These are phyloP conservation scores for Umimayanthus chanpuru DNA, from an alignment of 92 coral and sea anemone species.

Conservation along the genomic window DNA sequence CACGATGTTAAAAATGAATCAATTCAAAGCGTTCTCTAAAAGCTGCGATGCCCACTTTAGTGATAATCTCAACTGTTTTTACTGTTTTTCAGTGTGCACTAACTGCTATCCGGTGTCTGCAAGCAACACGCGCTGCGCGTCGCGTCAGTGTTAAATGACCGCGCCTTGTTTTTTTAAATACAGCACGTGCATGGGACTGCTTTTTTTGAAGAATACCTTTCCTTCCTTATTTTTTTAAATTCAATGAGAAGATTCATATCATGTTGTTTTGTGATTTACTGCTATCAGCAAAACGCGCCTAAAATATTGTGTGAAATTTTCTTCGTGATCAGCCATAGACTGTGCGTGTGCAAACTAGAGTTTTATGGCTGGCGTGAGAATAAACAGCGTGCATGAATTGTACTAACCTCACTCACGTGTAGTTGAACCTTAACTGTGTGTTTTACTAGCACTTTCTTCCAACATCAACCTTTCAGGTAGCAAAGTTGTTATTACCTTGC, in stretches of 20 bases:
- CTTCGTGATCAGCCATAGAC: neutral
- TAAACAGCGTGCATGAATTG: neutral
- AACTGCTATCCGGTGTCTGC: neutral
- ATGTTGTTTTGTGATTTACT: neutral
- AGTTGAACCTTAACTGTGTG: no score
- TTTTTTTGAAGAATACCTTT: neutral
- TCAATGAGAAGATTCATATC: neutral
- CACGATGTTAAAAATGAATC: no score
- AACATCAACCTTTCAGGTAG: neutral
- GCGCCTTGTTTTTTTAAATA: neutral
- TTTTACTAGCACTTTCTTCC: neutral
- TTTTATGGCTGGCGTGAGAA: neutral
- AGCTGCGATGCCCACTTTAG: neutral
- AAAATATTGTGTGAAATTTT: neutral
- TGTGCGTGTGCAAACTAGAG: neutral
- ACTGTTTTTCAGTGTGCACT: neutral
- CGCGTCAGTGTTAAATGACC: no score
- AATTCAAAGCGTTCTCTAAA: neutral
- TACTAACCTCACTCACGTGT: neutral
- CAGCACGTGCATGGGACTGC: neutral
- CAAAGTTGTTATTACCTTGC: neutral
- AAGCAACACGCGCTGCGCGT: no score
- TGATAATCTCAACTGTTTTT: no score
- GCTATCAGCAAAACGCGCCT: neutral
- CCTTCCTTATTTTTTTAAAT: no score